Evolutionary conservation across 2,113 vertebrate genomes (phyloP).

Genomic region (Ageneiosus marmoratus): DNA sequence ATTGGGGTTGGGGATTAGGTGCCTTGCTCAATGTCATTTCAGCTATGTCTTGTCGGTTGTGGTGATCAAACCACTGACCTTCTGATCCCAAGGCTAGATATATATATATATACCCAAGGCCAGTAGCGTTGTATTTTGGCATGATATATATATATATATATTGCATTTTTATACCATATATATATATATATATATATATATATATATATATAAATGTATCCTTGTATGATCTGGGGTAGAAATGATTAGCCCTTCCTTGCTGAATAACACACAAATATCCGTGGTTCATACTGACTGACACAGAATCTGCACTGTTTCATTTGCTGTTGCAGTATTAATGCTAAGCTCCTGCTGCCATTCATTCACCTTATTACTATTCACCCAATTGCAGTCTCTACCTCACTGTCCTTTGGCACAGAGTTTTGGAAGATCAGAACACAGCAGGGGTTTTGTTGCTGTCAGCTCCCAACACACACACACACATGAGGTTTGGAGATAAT

Average conservation of each 20-base stretch:
- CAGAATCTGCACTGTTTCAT: not conserved
- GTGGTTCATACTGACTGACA: not conserved
- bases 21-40: too few relatives aligned
- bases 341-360: not conserved
- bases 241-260: not conserved
- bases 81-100: too few relatives aligned
- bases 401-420: not conserved
- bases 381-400: not conserved
- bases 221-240: not conserved
- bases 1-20: too few relatives aligned
- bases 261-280: not conserved
- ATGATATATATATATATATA: too few relatives aligned
- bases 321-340: not conserved
- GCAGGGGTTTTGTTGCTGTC: conserved; percentile 15
- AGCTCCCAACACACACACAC: too few relatives aligned
- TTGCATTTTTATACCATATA: too few relatives aligned
- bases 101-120: too few relatives aligned
- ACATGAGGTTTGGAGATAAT: not conserved
- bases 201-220: too few relatives aligned
- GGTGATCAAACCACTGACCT: too few relatives aligned
- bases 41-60: too few relatives aligned
- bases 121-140: too few relatives aligned
- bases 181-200: too few relatives aligned
- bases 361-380: conserved; percentile 7
- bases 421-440: not conserved